Conservation (phyloP, 2,113 vertebrate genomes). For the Psilopogon haemacephalus region DNA sequence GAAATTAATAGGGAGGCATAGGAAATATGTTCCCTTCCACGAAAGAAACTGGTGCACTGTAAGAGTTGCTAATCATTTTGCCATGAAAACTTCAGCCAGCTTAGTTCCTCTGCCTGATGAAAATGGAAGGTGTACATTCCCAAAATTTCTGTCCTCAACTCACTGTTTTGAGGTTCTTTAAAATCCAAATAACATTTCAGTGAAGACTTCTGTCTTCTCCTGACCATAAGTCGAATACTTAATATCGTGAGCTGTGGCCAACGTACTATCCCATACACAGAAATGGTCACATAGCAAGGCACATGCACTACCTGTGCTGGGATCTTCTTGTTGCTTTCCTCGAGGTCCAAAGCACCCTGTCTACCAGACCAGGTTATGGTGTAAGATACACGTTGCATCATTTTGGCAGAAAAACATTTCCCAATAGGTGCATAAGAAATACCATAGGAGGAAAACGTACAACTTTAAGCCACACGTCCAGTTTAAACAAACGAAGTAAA, state of each 20-base stretch:
- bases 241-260: fast-evolving
- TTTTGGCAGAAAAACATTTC: fast-evolving
- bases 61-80: background rate
- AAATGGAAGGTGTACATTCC: fast-evolving
- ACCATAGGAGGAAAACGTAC: fast-evolving
- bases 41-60: background rate
- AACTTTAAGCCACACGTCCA: background rate
- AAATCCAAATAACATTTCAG: background rate
- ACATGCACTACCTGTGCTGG: fast-evolving
- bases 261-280: fast-evolving
- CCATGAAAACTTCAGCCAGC: background rate
- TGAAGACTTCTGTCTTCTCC: background rate
- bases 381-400: fast-evolving
- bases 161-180: background rate
- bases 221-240: fast-evolving
- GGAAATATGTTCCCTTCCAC: background rate
- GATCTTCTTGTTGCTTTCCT: fast-evolving
- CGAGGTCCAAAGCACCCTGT: fast-evolving
- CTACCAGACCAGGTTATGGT: fast-evolving
- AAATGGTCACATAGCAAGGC: fast-evolving
- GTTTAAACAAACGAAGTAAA: background rate
- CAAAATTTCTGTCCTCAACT: background rate
- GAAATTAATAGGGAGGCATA: background rate
- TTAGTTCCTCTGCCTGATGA: background rate
- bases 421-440: fast-evolving